phyloP scores from a whole-genome alignment of 1,140 invertebrate genomes.

The Platorchestia sp. region DNA sequence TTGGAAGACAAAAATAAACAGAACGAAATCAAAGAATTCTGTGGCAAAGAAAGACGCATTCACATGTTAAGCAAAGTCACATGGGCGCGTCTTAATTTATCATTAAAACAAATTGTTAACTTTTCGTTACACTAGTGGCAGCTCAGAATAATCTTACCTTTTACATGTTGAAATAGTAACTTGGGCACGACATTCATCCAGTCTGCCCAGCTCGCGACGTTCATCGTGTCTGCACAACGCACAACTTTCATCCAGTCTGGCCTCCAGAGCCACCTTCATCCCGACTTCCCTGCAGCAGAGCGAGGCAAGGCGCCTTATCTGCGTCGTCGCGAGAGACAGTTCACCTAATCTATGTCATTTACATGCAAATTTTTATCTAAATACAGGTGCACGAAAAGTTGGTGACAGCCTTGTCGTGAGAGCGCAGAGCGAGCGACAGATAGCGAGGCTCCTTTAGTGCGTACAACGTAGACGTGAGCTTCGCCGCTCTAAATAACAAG shows the following conservation, averaged over 20 bases:
- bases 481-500: neutral
- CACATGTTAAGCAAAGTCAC: too few relatives aligned
- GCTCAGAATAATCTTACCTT: too few relatives aligned
- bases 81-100: too few relatives aligned
- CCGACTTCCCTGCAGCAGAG: neutral
- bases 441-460: conserved; percentile 13
- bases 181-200: too few relatives aligned
- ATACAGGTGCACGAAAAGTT: conserved; percentile 38
- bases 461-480: conserved; percentile 16
- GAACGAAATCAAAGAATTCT: too few relatives aligned
- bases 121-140: too few relatives aligned
- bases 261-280: neutral
- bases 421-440: neutral
- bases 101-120: too few relatives aligned
- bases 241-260: neutral
- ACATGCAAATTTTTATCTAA: conserved; percentile 56
- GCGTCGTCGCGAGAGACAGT: conserved; percentile 31
- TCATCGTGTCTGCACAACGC: too few relatives aligned
- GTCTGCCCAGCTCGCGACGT: too few relatives aligned
- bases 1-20: too few relatives aligned
- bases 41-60: too few relatives aligned
- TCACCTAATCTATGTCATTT: conserved; percentile 55
- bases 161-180: too few relatives aligned
- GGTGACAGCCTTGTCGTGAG: conserved; percentile 33
- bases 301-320: conserved; percentile 44